These are phyloP conservation scores for Archivesica marissinica DNA, from an alignment of 1,140 invertebrate species.

Conservation along the genomic window DNA sequence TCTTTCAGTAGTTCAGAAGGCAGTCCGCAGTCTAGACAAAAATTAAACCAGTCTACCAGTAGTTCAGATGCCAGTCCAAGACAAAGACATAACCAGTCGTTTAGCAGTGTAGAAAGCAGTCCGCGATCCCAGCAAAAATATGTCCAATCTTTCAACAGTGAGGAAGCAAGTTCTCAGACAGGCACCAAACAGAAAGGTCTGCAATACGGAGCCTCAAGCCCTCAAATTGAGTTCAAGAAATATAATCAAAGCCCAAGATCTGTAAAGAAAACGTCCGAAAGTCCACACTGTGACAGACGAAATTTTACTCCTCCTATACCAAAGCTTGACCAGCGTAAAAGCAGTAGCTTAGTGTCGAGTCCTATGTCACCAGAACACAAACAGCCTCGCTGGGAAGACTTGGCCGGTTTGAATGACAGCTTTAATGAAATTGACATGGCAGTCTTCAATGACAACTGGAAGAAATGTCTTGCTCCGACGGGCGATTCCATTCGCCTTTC, in stretches of 20 bases:
- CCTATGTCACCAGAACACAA: conserved; percentile 69
- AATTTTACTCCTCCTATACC: background rate
- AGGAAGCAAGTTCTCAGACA: conserved; percentile 55
- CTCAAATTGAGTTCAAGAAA: conserved; percentile 24
- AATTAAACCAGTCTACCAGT: conserved; percentile 48
- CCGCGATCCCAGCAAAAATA: conserved; percentile 20
- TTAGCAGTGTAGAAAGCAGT: conserved; percentile 46
- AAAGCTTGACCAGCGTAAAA: conserved; percentile 36
- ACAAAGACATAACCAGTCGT: conserved; percentile 27
- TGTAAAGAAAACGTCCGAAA: conserved; percentile 26
- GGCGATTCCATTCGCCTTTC: conserved; percentile 66
- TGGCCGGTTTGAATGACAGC: conserved; percentile 69
- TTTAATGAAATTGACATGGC: conserved; percentile 65
- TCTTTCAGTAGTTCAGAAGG: conserved; percentile 55
- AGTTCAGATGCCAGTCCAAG: conserved; percentile 52
- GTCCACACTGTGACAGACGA: conserved; percentile 17
- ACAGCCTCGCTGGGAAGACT: conserved; percentile 72
- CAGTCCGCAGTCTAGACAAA: conserved; percentile 51
- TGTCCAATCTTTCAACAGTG: conserved; percentile 45
- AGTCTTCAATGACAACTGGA: conserved; percentile 72
- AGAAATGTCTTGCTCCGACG: conserved; percentile 69
- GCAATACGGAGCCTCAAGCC: conserved; percentile 19
- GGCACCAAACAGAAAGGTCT: conserved; percentile 40
- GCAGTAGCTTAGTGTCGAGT: conserved; percentile 59
- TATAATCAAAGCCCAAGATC: conserved; percentile 31